phyloP scores from a whole-genome alignment of 2,888 invertebrate genomes.

The Pherbina coryleti region DNA sequence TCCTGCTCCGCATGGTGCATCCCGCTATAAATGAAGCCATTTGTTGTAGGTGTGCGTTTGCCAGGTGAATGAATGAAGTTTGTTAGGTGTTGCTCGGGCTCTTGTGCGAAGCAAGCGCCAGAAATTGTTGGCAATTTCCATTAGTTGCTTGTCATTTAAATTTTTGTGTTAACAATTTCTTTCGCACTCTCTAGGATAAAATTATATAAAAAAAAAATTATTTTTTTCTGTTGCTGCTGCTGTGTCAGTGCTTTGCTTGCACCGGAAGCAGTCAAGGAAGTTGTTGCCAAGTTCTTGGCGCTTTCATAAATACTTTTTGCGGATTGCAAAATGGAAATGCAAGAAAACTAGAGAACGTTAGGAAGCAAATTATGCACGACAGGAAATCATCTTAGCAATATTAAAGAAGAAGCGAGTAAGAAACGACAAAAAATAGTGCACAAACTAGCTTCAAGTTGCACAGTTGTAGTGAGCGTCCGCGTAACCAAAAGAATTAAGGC shows the following conservation, averaged over 20 bases:
- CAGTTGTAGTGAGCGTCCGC: no score
- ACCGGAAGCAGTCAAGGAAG: constrained; percentile 18
- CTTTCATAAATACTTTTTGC: constrained; percentile 15
- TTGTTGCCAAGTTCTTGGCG: constrained; percentile 14
- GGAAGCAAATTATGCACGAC: neutral
- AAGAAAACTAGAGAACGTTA: neutral
- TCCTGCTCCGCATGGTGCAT: neutral
- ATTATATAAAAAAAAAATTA: no score
- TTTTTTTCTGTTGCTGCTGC: neutral
- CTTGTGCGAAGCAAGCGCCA: neutral
- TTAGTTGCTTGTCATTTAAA: constrained; percentile 38
- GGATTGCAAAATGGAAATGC: constrained; percentile 7
- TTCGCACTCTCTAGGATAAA: neutral
- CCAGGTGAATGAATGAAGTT: neutral
- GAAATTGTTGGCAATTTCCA: constrained; percentile 24
- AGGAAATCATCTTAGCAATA: neutral
- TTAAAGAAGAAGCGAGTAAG: neutral
- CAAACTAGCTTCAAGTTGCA: no score
- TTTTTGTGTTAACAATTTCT: constrained; percentile 20
- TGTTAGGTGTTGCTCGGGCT: neutral
- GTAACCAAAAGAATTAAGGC: no score
- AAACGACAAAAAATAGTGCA: neutral
- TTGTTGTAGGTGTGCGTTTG: constrained; percentile 13
- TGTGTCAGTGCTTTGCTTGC: neutral
- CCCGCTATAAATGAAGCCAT: constrained; percentile 25